These are phyloP conservation scores for Drosophila mercatorum DNA, from an alignment of 2,888 invertebrate genomes.

Conservation along the genomic window DNA sequence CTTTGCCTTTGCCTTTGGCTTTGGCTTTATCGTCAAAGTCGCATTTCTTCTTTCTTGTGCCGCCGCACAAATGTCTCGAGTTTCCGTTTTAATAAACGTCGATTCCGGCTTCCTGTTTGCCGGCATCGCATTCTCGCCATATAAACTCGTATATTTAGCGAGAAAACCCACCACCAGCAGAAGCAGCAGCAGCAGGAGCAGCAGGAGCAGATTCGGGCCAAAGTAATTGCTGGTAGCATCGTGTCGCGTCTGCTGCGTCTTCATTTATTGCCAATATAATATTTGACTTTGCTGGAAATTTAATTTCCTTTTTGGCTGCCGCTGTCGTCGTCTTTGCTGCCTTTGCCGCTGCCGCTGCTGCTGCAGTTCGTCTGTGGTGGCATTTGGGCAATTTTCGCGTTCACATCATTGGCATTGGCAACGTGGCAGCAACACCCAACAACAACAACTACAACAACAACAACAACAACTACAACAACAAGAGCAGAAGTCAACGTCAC, in stretches of 20 bases:
- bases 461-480: not conserved
- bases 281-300: constrained; percentile 81
- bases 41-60: constrained; percentile 25
- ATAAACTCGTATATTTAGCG: constrained; percentile 35
- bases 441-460: constrained; percentile 3
- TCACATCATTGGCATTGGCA: constrained; percentile 31
- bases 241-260: constrained; percentile 59
- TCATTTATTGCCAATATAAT: constrained; percentile 81
- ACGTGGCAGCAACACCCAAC: not conserved
- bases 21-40: constrained; percentile 23
- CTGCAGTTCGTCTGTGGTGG: constrained; percentile 34
- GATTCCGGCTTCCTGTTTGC: constrained; percentile 80
- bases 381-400: constrained; percentile 57
- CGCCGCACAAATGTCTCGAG: constrained; percentile 76
- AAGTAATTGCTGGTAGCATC: constrained; percentile 67
- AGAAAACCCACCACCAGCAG: constrained; percentile 27
- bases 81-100: constrained; percentile 82
- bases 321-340: constrained; percentile 9
- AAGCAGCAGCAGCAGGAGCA: constrained; percentile 16
- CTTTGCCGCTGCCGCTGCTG: constrained; percentile 11
- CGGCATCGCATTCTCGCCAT: constrained; percentile 42
- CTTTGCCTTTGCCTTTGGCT: constrained; percentile 7
- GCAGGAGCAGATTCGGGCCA: constrained; percentile 1
- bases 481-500: constrained; percentile 32
- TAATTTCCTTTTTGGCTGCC: constrained; percentile 77